Conservation (phyloP, 2,113 vertebrate genomes). For the Butorides virescens region DNA sequence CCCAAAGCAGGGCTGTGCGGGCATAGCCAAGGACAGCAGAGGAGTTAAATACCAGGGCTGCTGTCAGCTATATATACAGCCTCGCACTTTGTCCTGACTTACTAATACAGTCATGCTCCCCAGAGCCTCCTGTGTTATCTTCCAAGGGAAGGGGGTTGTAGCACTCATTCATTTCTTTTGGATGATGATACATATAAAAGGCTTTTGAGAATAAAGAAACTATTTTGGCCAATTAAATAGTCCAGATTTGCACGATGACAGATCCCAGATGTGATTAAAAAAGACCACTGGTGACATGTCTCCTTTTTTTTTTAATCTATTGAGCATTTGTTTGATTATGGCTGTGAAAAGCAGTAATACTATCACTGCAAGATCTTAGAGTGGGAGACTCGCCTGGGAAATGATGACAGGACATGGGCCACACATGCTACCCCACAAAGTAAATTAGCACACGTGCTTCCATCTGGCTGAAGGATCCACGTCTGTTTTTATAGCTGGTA, state of each 20-base stretch:
- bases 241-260: background rate
- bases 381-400: background rate
- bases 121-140: constrained; percentile 20
- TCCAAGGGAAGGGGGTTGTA: background rate
- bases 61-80: background rate
- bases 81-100: constrained; percentile 48
- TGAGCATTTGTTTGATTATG: background rate
- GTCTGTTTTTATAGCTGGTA: background rate
- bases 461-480: accelerated
- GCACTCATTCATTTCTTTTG: background rate
- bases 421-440: background rate
- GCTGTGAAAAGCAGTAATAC: background rate
- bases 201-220: background rate
- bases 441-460: background rate
- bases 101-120: background rate
- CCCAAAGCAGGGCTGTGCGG: background rate
- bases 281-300: background rate
- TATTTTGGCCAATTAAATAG: background rate
- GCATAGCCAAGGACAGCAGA: constrained; percentile 5
- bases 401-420: accelerated
- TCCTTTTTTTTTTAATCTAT: background rate
- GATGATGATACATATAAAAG: background rate
- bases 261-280: constrained; percentile 19
- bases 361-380: background rate
- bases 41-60: background rate